Percentiles rank a stretch among this genome's conserved stretches.
Evolutionary conservation across 1,140 invertebrate species (phyloP).

Genomic region (Drosophila subpulchrella): DNA sequence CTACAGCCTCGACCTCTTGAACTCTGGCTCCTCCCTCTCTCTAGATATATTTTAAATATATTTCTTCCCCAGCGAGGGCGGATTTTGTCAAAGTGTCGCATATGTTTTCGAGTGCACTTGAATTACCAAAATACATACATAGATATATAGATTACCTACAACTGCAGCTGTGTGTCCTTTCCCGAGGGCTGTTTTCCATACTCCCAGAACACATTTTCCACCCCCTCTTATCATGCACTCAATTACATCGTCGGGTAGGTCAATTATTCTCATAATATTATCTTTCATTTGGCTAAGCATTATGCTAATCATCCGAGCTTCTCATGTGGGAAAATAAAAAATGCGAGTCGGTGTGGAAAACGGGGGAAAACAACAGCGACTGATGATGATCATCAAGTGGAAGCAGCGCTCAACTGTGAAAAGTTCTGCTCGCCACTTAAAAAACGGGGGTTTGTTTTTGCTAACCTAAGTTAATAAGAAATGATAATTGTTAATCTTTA

Average conservation of each 20-base stretch:
- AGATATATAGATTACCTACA: constrained; percentile 16
- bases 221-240: constrained; percentile 33
- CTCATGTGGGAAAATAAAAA: constrained; percentile 20
- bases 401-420: constrained; percentile 34
- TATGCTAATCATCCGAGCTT: constrained; percentile 45
- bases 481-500: neutral
- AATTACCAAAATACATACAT: constrained; percentile 42
- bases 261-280: constrained; percentile 51
- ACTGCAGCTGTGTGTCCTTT: constrained; percentile 39
- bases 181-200: constrained; percentile 24
- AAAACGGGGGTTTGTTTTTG: neutral
- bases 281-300: constrained; percentile 47
- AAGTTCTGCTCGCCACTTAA: neutral
- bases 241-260: constrained; percentile 58
- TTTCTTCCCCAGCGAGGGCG: constrained; percentile 32
- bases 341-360: neutral
- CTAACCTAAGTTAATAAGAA: neutral
- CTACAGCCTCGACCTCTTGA: constrained; percentile 43
- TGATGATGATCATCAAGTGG: constrained; percentile 33
- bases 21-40: constrained; percentile 13
- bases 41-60: neutral
- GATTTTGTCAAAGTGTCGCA: constrained; percentile 72
- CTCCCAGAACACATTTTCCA: neutral
- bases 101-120: constrained; percentile 81
- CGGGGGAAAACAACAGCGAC: neutral